A percentile compares a stretch with the other conserved stretches of the same genome.
These are phyloP conservation scores for Luscinia megarhynchos DNA, from an alignment of 2,797 vertebrate species.

Conservation along the genomic window DNA sequence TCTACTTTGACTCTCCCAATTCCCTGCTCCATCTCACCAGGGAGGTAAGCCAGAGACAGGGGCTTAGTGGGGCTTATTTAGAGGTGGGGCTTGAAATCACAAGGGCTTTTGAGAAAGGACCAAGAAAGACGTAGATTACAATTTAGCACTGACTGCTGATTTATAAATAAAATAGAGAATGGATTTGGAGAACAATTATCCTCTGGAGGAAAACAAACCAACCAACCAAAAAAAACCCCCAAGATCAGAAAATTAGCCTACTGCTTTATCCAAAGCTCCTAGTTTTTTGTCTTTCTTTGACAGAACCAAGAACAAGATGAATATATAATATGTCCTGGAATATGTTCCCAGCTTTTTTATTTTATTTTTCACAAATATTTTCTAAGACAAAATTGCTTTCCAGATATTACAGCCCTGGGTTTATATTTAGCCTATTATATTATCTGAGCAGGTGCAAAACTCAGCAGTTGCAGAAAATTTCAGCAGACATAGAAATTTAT, in stretches of 20 bases:
- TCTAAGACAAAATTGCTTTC: not conserved
- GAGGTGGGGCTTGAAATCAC: not conserved
- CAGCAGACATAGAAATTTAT: not conserved
- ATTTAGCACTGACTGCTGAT: not conserved
- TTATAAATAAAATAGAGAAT: not conserved
- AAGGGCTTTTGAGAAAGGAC: not conserved
- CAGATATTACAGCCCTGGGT: not conserved
- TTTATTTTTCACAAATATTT: not conserved
- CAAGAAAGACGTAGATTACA: not conserved
- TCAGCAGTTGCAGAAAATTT: not conserved
- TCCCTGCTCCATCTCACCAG: not conserved
- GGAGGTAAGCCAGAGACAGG: rapidly evolving
- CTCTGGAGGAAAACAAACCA: not conserved
- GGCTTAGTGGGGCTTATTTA: not conserved
- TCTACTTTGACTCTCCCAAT: not conserved
- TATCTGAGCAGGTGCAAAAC: not conserved
- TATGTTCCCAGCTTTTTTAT: not conserved
- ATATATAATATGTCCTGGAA: not conserved
- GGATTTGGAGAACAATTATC: not conserved
- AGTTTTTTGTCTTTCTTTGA: not conserved
- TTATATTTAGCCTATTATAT: not conserved
- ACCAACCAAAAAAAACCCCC: rapidly evolving
- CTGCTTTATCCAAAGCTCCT: not conserved
- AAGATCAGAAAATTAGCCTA: not conserved
- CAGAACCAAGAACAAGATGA: not conserved